These are phyloP conservation scores for Rhorus exstirpatorius DNA, from an alignment of 2,888 invertebrate species.

Conservation along the genomic window DNA sequence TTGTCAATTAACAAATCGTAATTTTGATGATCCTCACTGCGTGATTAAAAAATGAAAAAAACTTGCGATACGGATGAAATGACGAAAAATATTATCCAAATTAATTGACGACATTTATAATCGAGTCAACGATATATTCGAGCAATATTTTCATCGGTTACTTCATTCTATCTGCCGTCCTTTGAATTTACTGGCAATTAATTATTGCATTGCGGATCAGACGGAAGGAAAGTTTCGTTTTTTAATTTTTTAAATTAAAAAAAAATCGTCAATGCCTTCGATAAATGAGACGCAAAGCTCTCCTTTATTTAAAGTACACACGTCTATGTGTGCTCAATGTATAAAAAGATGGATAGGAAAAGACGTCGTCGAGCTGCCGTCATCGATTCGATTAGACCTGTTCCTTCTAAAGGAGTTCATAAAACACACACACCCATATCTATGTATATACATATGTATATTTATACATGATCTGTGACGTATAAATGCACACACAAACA, in stretches of 20 bases:
- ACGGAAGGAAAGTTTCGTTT: too few relatives aligned
- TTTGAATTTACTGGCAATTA: too few relatives aligned
- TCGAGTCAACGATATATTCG: too few relatives aligned
- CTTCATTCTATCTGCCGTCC: too few relatives aligned
- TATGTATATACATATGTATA: conserved; percentile 26
- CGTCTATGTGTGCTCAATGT: neutral
- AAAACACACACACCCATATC: conserved; percentile 13
- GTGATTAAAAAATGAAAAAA: too few relatives aligned
- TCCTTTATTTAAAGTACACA: conserved; percentile 1
- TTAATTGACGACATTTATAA: too few relatives aligned
- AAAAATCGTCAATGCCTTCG: neutral
- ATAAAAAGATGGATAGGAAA: conserved; percentile 4
- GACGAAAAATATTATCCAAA: too few relatives aligned
- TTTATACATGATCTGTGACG: conserved; percentile 9
- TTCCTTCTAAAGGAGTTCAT: conserved; percentile 13
- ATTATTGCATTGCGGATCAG: too few relatives aligned
- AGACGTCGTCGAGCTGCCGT: conserved; percentile 22
- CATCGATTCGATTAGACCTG: conserved; percentile 55
- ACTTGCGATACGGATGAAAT: too few relatives aligned
- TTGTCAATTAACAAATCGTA: too few relatives aligned
- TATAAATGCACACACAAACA: neutral
- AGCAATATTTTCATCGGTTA: too few relatives aligned
- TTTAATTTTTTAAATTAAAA: neutral
- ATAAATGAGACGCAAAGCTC: conserved; percentile 2
- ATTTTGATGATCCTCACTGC: too few relatives aligned